Evolutionary conservation across 2,797 vertebrate species (phyloP), one percentile per base, ranked within the genome.

Genomic region (Petrocephalus schoutedeni): DNA sequence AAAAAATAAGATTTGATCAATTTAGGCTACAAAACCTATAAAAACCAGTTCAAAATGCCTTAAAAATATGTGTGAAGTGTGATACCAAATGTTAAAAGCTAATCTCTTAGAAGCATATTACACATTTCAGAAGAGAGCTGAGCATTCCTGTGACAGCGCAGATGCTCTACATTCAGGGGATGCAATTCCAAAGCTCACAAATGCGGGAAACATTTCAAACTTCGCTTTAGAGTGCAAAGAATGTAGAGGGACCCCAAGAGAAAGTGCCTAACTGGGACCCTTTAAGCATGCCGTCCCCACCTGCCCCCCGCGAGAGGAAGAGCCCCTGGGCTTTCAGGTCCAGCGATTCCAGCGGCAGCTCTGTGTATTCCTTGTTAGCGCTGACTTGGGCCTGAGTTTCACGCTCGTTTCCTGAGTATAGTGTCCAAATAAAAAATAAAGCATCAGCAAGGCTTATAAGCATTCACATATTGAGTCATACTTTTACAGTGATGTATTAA

Each of bases 291-390:
- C 21, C 45, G 23, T 54, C 94, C 89, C 90, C 91, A 97, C 97
- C 97, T 95, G 95, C 95, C 0, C 89, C 91, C 0, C 95, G 92
- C 0, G 96, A 95, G 16, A 97, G 95, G 41, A 98, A 95, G 77
- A 97, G 94, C 14, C 96, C 96, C 91, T 95, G 95, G 16, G 97
- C 96, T 53, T 95, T 96, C 32, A 99, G 95, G 91, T 98, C 97
- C 92, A 99, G 93, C 89, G 97, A 97, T 89, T 98, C 97, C 90
- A 99, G 92, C 74, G 97, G 96, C 88, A 99, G 94, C 90, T 98
- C 98, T 88, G 98, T 96, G 94, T 99, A 99, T 84, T 98, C 97
- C 86, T 95, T 92, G 88, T 89, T 93, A 89, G 93, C 90, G 88
- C 93, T 23, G 87, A 82, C 91, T 16, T 80, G 36, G 53, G 90